These are phyloP conservation scores for Gastrophysa polygoni DNA, from an alignment of 2,888 invertebrate genomes.

Conservation along the genomic window DNA sequence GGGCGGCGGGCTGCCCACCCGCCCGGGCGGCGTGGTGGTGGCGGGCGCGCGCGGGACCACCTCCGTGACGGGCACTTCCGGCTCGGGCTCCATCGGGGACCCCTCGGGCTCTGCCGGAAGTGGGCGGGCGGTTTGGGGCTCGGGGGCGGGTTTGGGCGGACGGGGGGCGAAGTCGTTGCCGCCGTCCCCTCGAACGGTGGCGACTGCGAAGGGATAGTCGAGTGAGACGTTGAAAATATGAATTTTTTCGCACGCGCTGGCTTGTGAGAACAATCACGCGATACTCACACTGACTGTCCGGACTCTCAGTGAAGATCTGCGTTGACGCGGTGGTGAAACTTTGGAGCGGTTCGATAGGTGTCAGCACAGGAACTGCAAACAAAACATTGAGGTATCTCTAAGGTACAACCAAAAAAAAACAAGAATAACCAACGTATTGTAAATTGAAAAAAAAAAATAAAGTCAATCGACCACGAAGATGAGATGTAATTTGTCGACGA, in stretches of 20 bases:
- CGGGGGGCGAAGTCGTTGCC: conserved; percentile 24
- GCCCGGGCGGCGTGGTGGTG: conserved; percentile 48
- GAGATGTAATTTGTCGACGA: too few species aligned
- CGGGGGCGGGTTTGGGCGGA: background rate
- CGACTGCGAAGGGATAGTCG: background rate
- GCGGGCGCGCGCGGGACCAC: conserved; percentile 7
- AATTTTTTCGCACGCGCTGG: too few species aligned
- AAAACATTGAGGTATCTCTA: too few species aligned
- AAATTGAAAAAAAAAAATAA: too few species aligned
- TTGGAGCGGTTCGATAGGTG: conserved; percentile 44
- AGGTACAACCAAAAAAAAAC: too few species aligned
- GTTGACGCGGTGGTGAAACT: conserved; percentile 34
- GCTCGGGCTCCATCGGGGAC: background rate
- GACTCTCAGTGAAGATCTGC: conserved; percentile 33
- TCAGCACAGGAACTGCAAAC: conserved; percentile 49
- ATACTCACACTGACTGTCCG: conserved; percentile 31
- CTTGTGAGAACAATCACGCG: too few species aligned
- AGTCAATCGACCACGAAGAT: too few species aligned
- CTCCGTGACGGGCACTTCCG: background rate
- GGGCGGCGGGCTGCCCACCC: conserved; percentile 49
- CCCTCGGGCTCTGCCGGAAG: background rate
- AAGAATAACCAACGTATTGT: too few species aligned
- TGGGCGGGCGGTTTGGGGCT: background rate
- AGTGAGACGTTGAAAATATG: too few species aligned
- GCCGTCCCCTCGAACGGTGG: conserved; percentile 26